Percentiles rank a stretch among this genome's conserved stretches.
phyloP scores from a whole-genome alignment of 2,888 invertebrate species.

The Micoletzkya japonica region DNA sequence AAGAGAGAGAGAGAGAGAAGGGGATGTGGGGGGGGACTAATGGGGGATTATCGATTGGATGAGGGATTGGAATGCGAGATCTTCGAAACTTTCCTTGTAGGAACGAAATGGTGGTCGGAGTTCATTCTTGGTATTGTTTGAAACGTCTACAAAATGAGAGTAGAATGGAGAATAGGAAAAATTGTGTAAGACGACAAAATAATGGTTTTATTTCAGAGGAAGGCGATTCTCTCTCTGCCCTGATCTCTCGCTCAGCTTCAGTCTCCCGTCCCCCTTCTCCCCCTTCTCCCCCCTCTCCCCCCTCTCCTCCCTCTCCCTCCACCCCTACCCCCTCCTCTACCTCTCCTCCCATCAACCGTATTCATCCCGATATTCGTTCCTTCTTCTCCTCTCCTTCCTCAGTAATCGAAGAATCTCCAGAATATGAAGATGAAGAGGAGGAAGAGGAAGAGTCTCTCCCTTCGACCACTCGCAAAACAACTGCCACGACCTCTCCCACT shows the following conservation, averaged over 20 bases:
- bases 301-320: neutral
- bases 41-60: too few species aligned
- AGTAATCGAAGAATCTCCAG: neutral
- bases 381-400: neutral
- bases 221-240: neutral
- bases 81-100: too few species aligned
- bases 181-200: too few species aligned
- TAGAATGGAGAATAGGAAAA: too few species aligned
- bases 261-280: neutral
- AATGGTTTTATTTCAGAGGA: constrained; percentile 6
- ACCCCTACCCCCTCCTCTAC: neutral
- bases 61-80: too few species aligned
- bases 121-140: too few species aligned
- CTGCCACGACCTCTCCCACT: neutral
- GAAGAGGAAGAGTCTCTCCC: neutral
- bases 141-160: too few species aligned
- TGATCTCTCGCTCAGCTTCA: constrained; percentile 10
- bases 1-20: too few species aligned
- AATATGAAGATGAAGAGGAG: constrained; percentile 18
- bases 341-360: neutral
- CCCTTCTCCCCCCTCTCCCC: neutral
- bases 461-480: neutral
- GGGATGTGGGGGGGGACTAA: too few species aligned
- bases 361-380: neutral
- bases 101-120: too few species aligned